A percentile compares a stretch with the other conserved stretches of the same genome.
Conservation (phyloP, 2,113 vertebrate genomes). For the Sebastes schlegelii region DNA sequence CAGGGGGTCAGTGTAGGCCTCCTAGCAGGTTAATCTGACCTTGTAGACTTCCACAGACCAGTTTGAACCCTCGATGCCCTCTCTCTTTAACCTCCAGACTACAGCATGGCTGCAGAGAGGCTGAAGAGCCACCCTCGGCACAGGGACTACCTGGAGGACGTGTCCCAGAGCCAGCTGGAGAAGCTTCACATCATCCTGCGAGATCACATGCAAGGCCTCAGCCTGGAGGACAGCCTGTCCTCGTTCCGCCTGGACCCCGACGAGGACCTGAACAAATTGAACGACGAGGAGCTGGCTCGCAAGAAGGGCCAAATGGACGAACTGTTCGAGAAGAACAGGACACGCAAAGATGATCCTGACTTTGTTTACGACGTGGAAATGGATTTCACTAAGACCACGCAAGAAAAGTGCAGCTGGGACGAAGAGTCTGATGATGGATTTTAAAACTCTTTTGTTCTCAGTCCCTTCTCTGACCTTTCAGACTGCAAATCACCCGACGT, state of each 20-base stretch:
- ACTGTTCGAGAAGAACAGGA: slow-evolving; percentile 92
- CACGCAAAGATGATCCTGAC: slow-evolving; percentile 88
- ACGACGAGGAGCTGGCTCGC: slow-evolving; percentile 88
- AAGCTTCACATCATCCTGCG: slow-evolving; percentile 88
- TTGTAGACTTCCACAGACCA: background rate
- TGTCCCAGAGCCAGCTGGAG: slow-evolving; percentile 87
- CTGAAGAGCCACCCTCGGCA: slow-evolving; percentile 92
- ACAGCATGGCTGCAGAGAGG: slow-evolving; percentile 88
- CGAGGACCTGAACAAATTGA: slow-evolving; percentile 95
- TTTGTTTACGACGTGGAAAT: slow-evolving; percentile 93
- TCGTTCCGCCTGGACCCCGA: slow-evolving; percentile 86
- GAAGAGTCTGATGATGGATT: slow-evolving; percentile 87
- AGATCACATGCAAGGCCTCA: slow-evolving; percentile 87
- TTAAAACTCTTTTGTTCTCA: slow-evolving; percentile 61
- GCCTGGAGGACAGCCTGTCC: slow-evolving; percentile 81
- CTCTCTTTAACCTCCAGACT: slow-evolving; percentile 82
- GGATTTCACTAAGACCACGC: slow-evolving; percentile 86
- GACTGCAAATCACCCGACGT: background rate
- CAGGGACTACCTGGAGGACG: slow-evolving; percentile 86
- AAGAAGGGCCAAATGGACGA: slow-evolving; percentile 94
- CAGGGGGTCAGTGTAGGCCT: background rate
- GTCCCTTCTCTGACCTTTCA: background rate
- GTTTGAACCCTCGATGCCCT: background rate
- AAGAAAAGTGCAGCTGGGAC: slow-evolving; percentile 93
- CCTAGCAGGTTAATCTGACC: background rate